These are phyloP conservation scores for Saturnia pavonia DNA, from an alignment of 2,888 invertebrate species.

Conservation along the genomic window DNA sequence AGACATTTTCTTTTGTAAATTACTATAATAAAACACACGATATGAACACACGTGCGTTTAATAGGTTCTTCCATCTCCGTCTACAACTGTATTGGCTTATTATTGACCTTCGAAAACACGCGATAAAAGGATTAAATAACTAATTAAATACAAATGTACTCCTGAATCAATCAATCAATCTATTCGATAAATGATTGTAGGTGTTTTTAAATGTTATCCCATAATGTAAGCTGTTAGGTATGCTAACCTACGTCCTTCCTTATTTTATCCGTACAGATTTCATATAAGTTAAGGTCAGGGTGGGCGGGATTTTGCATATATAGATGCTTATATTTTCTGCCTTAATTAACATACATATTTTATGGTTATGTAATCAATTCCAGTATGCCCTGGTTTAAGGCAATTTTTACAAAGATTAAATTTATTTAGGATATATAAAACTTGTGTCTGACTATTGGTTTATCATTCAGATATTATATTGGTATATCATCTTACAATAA, in stretches of 20 bases:
- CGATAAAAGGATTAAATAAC: constrained; percentile 19
- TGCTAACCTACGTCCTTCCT: neutral
- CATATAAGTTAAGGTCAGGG: neutral
- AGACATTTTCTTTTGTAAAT: too few relatives aligned
- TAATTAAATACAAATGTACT: constrained; percentile 11
- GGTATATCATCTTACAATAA: neutral
- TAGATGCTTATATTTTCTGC: neutral
- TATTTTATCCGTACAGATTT: neutral
- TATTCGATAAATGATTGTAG: neutral
- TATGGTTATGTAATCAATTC: too few relatives aligned
- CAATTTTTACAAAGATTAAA: too few relatives aligned
- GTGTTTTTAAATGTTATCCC: neutral
- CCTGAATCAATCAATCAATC: constrained; percentile 13
- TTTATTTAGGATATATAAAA: too few relatives aligned
- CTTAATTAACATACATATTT: neutral
- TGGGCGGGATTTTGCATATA: neutral
- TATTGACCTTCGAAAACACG: constrained; percentile 16
- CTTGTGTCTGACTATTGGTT: too few relatives aligned
- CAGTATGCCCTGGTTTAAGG: too few relatives aligned
- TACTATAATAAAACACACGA: too few relatives aligned
- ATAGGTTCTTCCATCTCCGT: constrained; percentile 18
- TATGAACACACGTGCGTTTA: constrained; percentile 15
- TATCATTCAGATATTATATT: too few relatives aligned
- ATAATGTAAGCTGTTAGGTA: neutral
- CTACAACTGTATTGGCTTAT: constrained; percentile 14